Evolutionary conservation across 2,888 invertebrate genomes (phyloP).

Genomic region (Aphodius granarius): DNA sequence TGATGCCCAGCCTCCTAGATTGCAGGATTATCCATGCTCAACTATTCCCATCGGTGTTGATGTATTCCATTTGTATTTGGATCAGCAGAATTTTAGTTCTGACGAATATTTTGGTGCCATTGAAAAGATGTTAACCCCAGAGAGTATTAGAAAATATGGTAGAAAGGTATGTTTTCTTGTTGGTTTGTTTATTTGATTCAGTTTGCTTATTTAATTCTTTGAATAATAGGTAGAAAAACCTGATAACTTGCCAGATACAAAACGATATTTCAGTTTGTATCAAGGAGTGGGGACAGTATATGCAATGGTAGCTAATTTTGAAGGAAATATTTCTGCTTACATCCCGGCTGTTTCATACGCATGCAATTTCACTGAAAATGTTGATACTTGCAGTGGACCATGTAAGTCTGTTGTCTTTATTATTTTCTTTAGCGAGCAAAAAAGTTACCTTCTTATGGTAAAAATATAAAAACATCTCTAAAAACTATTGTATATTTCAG

Average conservation of each 20-base stretch:
- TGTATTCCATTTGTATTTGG: conserved; percentile 63
- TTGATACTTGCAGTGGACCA: conserved; percentile 57
- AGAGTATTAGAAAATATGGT: conserved; percentile 58
- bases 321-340: conserved; percentile 61
- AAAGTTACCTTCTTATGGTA: too few species aligned
- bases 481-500: conserved; percentile 45
- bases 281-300: conserved; percentile 64
- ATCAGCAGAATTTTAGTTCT: conserved; percentile 58
- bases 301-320: conserved; percentile 58
- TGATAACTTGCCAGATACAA: conserved; percentile 38
- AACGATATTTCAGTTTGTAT: conserved; percentile 62
- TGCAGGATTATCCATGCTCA: conserved; percentile 48
- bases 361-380: conserved; percentile 58
- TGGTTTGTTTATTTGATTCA: not conserved
- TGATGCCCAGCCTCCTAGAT: conserved; percentile 57
- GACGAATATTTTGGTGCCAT: conserved; percentile 65
- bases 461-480: conserved; percentile 7
- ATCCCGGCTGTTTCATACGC: conserved; percentile 69
- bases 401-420: conserved; percentile 52
- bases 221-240: conserved; percentile 14
- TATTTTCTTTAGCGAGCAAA: too few species aligned
- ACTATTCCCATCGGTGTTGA: conserved; percentile 55
- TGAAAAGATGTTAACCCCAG: conserved; percentile 62
- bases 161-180: conserved; percentile 53
- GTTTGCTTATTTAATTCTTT: conserved; percentile 1